Evolutionary conservation across 2,888 invertebrate genomes (phyloP), one percentile per base, ranked within the genome.

Genomic region (Harpagoxenus sublaevis): DNA sequence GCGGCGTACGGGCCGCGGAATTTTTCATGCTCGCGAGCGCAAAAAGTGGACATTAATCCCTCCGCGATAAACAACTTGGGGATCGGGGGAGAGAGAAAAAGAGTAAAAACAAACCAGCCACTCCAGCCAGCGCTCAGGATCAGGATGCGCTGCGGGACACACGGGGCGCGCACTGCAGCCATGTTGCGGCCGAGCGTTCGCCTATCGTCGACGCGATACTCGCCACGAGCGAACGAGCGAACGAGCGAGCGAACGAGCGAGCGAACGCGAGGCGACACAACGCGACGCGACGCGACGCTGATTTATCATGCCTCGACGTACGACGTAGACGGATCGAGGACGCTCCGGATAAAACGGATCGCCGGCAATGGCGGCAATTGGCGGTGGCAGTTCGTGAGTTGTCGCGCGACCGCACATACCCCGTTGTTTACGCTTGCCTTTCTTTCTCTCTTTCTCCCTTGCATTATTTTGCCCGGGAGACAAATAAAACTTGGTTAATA

Each of bases 251-350:
- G 35, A 35, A 35, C 6, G 53, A n/a, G 68, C 42, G 63, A 28
- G 28, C 5, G 35, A 35, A 35, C 6, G 53, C 12, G 15, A 6
- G 2, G n/a, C 51, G 42, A 31, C 23, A 45, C 28, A 63, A 28
- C 28, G 81, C 63, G 78, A 63, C 39, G 84, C 89, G 88, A 87
- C 85, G 85, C 87, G 89, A 91, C 90, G 88, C 91, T 90, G 90
- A 90, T 90, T 90, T 90, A 90, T 90, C 87, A 87, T 89, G 90
- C 88, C 90, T 88, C 86, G 91, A 88, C 90, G 89, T 87, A 86
- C 86, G 91, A 90, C 90, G 90, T 87, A 87, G 91, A 90, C 88
- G 90, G 86, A 90, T 90, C 91, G 90, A 84, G 90, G 90, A 88
- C 85, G 86, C 86, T 79, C 87, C 75, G 42, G 90, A 86, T 90